Conservation (phyloP, 1,140 invertebrate species). For the Platyscapa corneri region DNA sequence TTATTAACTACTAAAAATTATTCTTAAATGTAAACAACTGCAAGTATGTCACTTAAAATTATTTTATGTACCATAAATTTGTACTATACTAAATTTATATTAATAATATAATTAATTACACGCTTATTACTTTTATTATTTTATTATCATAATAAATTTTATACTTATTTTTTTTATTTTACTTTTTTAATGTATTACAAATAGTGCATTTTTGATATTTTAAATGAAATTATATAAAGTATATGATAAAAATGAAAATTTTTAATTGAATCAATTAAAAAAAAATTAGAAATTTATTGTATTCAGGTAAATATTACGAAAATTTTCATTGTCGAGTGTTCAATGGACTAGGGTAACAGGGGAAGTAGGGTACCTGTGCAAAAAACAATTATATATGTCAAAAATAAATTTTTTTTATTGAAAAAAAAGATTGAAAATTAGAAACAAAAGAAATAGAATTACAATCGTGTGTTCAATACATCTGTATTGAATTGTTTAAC, state of each 20-base stretch:
- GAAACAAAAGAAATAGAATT: conserved; percentile 22
- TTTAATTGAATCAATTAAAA: background rate
- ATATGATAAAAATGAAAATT: background rate
- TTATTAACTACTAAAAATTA: too few species aligned
- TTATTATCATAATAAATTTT: too few species aligned
- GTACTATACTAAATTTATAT: too few species aligned
- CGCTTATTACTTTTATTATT: too few species aligned
- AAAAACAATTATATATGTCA: conserved; percentile 10
- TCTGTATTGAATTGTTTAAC: conserved; percentile 1
- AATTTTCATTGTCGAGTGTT: conserved; percentile 37
- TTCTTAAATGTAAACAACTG: too few species aligned
- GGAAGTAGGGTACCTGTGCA: conserved; percentile 29
- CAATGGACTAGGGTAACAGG: conserved; percentile 9
- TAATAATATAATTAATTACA: too few species aligned
- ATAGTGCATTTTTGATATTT: background rate
- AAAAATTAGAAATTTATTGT: background rate
- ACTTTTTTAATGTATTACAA: conserved; percentile 3
- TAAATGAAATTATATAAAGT: background rate
- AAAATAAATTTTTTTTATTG: conserved; percentile 44
- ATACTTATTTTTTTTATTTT: too few species aligned
- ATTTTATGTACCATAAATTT: too few species aligned
- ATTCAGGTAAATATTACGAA: background rate
- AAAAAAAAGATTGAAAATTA: conserved; percentile 1
- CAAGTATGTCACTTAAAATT: too few species aligned
- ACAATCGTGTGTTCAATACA: background rate